These are phyloP conservation scores for Tauraco hartlaubi DNA, from an alignment of 2,797 vertebrate species.

Conservation along the genomic window DNA sequence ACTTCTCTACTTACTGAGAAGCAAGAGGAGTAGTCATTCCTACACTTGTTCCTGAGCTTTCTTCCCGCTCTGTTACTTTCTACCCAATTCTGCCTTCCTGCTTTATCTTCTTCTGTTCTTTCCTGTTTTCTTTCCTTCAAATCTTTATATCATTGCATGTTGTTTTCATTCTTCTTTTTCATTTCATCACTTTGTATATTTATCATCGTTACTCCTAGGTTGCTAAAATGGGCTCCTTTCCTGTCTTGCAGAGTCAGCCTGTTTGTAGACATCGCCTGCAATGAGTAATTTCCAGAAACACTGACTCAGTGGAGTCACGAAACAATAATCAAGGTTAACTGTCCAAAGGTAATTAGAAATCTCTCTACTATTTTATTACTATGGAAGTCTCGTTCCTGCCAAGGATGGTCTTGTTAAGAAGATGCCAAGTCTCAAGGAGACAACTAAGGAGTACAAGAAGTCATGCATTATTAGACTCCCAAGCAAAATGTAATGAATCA, in stretches of 20 bases:
- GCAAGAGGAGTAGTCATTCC: not conserved
- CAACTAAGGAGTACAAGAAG: not conserved
- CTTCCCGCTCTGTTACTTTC: not conserved
- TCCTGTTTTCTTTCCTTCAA: not conserved
- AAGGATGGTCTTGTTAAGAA: not conserved
- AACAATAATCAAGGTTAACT: not conserved
- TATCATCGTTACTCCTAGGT: not conserved
- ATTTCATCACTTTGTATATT: not conserved
- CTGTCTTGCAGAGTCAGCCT: not conserved
- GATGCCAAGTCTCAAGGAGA: not conserved
- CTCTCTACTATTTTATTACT: not conserved
- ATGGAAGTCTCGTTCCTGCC: not conserved
- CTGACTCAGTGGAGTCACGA: not conserved
- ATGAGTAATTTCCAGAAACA: not conserved
- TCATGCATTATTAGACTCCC: not conserved
- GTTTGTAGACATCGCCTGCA: not conserved
- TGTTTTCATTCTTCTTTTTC: not conserved
- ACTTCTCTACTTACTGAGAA: not conserved
- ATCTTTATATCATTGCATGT: not conserved
- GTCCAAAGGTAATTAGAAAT: not conserved
- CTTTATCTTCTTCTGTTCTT: not conserved
- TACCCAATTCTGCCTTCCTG: not conserved
- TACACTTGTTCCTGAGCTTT: not conserved
- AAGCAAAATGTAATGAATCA: not conserved
- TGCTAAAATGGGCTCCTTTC: not conserved